Evolutionary conservation across 2,888 invertebrate species (phyloP).

Genomic region (Xanthorhoe designata): DNA sequence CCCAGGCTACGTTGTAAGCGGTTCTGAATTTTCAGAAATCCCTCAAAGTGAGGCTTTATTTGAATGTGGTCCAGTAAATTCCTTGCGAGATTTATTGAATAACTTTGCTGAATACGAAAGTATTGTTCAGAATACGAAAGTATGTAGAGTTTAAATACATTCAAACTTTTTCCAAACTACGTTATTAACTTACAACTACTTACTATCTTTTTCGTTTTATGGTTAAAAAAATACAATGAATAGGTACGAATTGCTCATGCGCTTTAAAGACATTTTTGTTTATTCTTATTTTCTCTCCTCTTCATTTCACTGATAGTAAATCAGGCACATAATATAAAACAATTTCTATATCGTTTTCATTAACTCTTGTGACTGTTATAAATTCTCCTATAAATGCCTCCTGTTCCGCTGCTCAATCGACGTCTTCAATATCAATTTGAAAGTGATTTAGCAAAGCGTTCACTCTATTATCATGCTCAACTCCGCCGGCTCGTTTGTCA

Average conservation of each 20-base stretch:
- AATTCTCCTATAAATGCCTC: constrained; percentile 2
- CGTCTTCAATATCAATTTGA: constrained; percentile 27
- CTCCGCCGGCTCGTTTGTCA: constrained; percentile 28
- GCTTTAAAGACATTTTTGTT: no score
- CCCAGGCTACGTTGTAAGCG: constrained; percentile 6
- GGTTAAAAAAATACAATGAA: no score
- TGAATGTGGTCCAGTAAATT: constrained; percentile 22
- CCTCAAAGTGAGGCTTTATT: constrained; percentile 13
- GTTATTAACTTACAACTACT: no score
- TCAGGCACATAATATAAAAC: background rate
- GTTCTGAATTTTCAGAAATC: constrained; percentile 10
- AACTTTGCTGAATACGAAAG: background rate
- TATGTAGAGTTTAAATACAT: background rate
- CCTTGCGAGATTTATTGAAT: no score
- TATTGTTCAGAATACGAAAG: background rate
- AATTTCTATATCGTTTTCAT: background rate
- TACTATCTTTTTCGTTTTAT: no score
- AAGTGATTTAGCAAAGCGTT: constrained; percentile 28
- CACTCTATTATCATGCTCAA: constrained; percentile 25
- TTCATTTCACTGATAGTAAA: background rate
- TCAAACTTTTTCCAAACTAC: background rate
- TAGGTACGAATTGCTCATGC: background rate
- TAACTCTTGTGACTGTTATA: background rate
- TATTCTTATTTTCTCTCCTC: background rate
- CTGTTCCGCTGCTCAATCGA: constrained; percentile 12